Evolutionary conservation across 1,140 invertebrate genomes (phyloP).

Genomic region (Drosophila arizonae): DNA sequence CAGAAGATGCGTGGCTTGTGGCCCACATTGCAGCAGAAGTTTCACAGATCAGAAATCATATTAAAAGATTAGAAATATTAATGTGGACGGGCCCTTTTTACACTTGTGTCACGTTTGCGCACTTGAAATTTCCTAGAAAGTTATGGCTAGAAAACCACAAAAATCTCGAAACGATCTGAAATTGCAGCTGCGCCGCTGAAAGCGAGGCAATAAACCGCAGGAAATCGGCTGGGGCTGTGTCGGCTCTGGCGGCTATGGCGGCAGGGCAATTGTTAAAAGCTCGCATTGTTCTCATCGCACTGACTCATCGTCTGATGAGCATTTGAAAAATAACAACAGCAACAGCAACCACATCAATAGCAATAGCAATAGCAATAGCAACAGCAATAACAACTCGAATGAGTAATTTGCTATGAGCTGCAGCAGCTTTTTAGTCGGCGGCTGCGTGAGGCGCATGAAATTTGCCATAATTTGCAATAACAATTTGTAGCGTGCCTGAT

Average conservation of each 20-base stretch:
- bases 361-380: background rate
- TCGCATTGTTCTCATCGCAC: conserved; percentile 41
- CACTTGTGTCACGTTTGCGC: conserved; percentile 65
- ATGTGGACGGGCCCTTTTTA: conserved; percentile 10
- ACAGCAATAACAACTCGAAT: conserved; percentile 21
- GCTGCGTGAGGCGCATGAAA: conserved; percentile 68
- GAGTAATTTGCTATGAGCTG: conserved; percentile 52
- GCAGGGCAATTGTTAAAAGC: conserved; percentile 17
- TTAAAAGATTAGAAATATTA: conserved; percentile 74
- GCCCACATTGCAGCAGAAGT: conserved; percentile 38
- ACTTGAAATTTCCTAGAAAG: conserved; percentile 72
- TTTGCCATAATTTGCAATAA: conserved; percentile 58
- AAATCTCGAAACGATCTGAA: conserved; percentile 45
- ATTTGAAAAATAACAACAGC: conserved; percentile 24
- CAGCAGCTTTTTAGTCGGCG: conserved; percentile 37
- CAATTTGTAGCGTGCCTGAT: conserved; percentile 53
- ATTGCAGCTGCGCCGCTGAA: conserved; percentile 51
- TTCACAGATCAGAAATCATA: conserved; percentile 58
- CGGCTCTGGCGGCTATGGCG: background rate
- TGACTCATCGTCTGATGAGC: conserved; percentile 52
- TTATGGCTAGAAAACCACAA: conserved; percentile 53
- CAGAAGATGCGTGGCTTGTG: conserved; percentile 31
- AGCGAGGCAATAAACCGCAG: conserved; percentile 53
- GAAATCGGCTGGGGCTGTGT: conserved; percentile 12
- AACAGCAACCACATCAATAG: background rate